These are phyloP conservation scores for Oscheius sp. DNA, from an alignment of 2,888 invertebrate genomes.

Conservation along the genomic window DNA sequence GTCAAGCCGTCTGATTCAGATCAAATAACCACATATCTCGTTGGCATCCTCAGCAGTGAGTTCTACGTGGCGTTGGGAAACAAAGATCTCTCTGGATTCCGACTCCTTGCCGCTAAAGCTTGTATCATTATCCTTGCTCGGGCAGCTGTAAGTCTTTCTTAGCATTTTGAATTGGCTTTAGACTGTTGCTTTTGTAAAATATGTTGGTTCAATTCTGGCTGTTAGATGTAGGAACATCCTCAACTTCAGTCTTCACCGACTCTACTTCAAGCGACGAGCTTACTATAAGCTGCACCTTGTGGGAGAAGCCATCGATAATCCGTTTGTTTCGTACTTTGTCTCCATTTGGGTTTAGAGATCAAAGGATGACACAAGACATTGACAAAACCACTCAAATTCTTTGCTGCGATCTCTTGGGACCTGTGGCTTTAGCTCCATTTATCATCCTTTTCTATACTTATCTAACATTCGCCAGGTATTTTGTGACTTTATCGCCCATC, in stretches of 20 bases:
- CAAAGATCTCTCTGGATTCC: slow-evolving; percentile 69
- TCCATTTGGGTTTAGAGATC: slow-evolving; percentile 74
- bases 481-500: slow-evolving; percentile 23
- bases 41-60: slow-evolving; percentile 75
- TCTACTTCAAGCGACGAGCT: slow-evolving; percentile 74
- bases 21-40: slow-evolving; percentile 74
- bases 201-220: slow-evolving; percentile 72
- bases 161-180: slow-evolving; percentile 57
- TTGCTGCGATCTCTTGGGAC: slow-evolving; percentile 72
- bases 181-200: slow-evolving; percentile 72
- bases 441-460: slow-evolving; percentile 75
- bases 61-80: slow-evolving; percentile 74
- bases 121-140: slow-evolving; percentile 69
- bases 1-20: slow-evolving; percentile 69
- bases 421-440: slow-evolving; percentile 73
- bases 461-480: slow-evolving; percentile 72
- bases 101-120: slow-evolving; percentile 69
- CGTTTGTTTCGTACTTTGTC: slow-evolving; percentile 72
- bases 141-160: slow-evolving; percentile 61
- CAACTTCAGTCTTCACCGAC: slow-evolving; percentile 72
- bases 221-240: slow-evolving; percentile 73
- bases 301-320: slow-evolving; percentile 73
- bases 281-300: slow-evolving; percentile 74
- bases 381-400: slow-evolving; percentile 73
- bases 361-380: slow-evolving; percentile 75